These are phyloP conservation scores for Thymelicus lineola DNA, from an alignment of 2,888 invertebrate species.

Conservation along the genomic window DNA sequence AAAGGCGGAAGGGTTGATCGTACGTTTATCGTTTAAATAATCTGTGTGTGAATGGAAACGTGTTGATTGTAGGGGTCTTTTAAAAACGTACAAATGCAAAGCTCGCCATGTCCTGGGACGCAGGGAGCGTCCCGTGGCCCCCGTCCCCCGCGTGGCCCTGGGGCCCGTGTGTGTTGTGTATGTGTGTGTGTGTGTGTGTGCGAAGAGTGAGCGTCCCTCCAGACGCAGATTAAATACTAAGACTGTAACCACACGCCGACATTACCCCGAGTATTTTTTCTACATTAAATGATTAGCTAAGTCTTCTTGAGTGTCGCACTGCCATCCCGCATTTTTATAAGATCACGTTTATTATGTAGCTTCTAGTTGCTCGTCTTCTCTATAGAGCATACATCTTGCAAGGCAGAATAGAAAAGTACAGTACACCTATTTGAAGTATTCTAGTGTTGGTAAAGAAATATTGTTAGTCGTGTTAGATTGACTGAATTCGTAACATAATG, in stretches of 20 bases:
- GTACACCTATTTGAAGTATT: too few species aligned
- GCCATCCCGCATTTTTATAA: background rate
- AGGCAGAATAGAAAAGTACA: too few species aligned
- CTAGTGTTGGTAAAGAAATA: too few species aligned
- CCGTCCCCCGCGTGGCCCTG: background rate
- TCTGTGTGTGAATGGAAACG: slow-evolving; percentile 32
- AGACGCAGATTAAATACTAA: slow-evolving; percentile 15
- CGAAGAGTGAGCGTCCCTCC: background rate
- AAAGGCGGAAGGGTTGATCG: slow-evolving; percentile 20
- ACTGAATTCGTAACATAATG: too few species aligned
- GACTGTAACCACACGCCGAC: slow-evolving; percentile 21
- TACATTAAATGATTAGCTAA: slow-evolving; percentile 18
- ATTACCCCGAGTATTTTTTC: slow-evolving; percentile 17
- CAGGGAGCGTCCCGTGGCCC: background rate
- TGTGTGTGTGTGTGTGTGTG: too few species aligned
- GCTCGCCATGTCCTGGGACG: background rate
- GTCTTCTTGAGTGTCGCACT: slow-evolving; percentile 7
- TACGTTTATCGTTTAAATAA: slow-evolving; percentile 36
- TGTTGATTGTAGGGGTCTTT: slow-evolving; percentile 33
- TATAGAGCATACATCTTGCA: too few species aligned
- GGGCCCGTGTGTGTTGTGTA: too few species aligned
- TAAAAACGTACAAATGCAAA: slow-evolving; percentile 31
- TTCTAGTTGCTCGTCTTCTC: too few species aligned
- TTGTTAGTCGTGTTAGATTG: too few species aligned
- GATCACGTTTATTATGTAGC: background rate